Evolutionary conservation across 2,113 vertebrate species (phyloP).

Genomic region (Brachyhypopomus occidentalis): DNA sequence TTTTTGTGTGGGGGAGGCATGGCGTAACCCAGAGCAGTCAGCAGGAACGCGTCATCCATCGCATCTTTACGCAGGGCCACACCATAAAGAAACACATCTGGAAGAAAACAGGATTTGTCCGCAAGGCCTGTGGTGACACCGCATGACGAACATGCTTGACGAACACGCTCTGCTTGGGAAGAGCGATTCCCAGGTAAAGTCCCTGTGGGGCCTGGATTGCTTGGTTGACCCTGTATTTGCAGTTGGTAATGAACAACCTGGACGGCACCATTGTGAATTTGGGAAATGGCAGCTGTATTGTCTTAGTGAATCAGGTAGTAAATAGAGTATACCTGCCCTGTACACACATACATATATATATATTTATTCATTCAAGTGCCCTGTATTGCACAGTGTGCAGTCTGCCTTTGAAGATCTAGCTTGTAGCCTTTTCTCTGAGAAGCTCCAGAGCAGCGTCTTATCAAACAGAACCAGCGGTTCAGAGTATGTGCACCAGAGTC

Average conservation of each 20-base stretch:
- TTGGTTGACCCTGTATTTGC: conserved; percentile 51
- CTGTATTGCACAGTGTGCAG: conserved; percentile 50
- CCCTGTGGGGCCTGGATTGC: conserved; percentile 52
- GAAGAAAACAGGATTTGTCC: background rate
- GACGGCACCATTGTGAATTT: conserved; percentile 41
- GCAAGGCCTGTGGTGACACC: conserved; percentile 12
- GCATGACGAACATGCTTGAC: conserved; percentile 30
- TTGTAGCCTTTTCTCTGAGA: conserved; percentile 20
- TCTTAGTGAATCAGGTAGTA: conserved; percentile 12
- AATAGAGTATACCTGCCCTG: conserved; percentile 26
- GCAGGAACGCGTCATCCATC: conserved; percentile 21
- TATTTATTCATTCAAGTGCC: background rate
- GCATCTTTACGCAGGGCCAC: conserved; percentile 17
- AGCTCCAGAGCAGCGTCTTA: conserved; percentile 16
- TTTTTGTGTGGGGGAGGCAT: conserved; percentile 51
- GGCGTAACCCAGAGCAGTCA: conserved; percentile 47
- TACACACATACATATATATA: background rate
- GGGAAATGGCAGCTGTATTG: conserved; percentile 22
- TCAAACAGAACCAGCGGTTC: background rate
- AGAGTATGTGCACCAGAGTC: too few species aligned
- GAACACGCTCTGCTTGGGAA: conserved; percentile 26
- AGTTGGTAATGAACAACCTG: conserved; percentile 56
- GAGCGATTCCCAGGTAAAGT: conserved; percentile 12
- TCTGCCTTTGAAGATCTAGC: conserved; percentile 56
- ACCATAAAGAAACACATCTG: background rate